Evolutionary conservation across 2,113 vertebrate species (phyloP).

Genomic region (Hippocampus comes): DNA sequence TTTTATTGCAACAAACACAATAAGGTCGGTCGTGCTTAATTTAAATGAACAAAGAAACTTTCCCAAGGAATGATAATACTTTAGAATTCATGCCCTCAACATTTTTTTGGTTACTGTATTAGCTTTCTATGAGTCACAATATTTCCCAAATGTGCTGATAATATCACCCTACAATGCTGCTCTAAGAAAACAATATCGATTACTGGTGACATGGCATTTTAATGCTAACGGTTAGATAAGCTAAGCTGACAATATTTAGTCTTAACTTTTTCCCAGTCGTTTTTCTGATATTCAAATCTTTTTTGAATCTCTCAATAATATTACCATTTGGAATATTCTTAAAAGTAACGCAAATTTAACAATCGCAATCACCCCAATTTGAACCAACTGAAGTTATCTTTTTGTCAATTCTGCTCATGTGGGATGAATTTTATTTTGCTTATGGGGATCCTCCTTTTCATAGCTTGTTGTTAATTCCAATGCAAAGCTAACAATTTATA

Average conservation of each 20-base stretch:
- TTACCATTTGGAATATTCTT: neutral
- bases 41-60: neutral
- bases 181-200: neutral
- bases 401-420: no score
- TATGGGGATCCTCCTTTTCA: neutral
- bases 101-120: neutral
- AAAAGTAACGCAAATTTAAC: neutral
- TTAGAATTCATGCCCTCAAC: neutral
- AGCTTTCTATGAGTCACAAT: neutral
- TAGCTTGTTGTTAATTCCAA: neutral
- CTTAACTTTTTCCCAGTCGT: neutral
- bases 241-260: neutral
- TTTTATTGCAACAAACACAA: neutral
- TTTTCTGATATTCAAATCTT: neutral
- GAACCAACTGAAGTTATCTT: neutral
- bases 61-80: neutral
- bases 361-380: neutral
- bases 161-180: neutral
- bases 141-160: neutral
- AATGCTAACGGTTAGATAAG: neutral
- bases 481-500: neutral
- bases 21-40: neutral
- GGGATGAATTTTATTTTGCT: no score
- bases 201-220: neutral
- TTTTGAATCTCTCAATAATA: neutral